A percentile compares a stretch with the other conserved stretches of the same genome.
phyloP scores from a whole-genome alignment of 2,113 vertebrate genomes.

The Sphaerodactylus townsendi region DNA sequence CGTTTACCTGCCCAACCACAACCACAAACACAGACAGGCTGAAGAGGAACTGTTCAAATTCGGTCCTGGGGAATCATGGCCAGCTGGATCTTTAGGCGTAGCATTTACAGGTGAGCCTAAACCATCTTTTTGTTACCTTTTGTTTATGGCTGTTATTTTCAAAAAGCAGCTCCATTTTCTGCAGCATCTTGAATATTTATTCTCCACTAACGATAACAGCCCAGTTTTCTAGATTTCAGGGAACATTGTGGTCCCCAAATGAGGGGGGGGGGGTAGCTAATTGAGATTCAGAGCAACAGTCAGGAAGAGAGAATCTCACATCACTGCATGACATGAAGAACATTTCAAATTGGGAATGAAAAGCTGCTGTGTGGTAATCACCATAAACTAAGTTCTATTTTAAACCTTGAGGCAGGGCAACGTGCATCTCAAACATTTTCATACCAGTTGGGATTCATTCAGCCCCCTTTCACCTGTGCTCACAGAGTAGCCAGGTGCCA shows the following conservation, averaged over 20 bases:
- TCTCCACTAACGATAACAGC: background rate
- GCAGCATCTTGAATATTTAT: no score
- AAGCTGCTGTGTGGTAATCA: background rate
- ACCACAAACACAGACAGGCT: background rate
- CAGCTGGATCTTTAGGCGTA: background rate
- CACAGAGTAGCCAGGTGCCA: background rate
- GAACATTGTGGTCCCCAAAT: no score
- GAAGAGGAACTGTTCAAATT: background rate
- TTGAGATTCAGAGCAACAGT: conserved; percentile 27
- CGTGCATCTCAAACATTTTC: background rate
- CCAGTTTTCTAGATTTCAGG: no score
- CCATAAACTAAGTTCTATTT: accelerated
- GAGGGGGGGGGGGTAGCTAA: conserved; percentile 9
- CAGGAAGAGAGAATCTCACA: background rate
- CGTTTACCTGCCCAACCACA: background rate
- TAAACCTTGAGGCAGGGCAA: background rate
- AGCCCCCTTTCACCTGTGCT: background rate
- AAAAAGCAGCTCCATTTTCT: no score
- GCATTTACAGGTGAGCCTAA: background rate
- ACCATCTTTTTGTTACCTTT: background rate
- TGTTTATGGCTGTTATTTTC: background rate
- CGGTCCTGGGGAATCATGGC: background rate
- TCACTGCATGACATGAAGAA: background rate
- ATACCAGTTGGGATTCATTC: background rate
- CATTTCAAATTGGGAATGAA: accelerated